Conservation (phyloP, 2,113 vertebrate species). For the Falco punctatus region DNA sequence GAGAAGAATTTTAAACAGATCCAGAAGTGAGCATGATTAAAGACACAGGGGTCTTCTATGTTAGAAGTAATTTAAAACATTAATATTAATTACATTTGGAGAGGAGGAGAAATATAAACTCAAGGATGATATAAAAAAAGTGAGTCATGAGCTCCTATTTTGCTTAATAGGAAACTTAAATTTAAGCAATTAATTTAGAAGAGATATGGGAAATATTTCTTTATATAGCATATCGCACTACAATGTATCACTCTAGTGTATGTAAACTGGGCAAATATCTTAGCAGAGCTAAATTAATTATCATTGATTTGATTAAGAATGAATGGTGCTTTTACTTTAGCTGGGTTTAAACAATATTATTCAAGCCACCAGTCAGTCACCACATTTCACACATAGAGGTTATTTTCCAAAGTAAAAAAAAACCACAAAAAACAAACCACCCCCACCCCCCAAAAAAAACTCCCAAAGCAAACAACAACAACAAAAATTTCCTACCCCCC, state of each 20-base stretch:
- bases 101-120: constrained; percentile 28
- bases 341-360: neutral
- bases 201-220: neutral
- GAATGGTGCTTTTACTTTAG: neutral
- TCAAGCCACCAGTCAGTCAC: neutral
- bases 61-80: constrained; percentile 36
- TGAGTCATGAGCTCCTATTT: neutral
- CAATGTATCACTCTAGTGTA: neutral
- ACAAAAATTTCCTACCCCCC: neutral
- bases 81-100: constrained; percentile 56
- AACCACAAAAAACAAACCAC: too few relatives aligned
- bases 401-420: neutral
- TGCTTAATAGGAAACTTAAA: constrained; percentile 7
- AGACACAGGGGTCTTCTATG: constrained; percentile 10
- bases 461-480: neutral
- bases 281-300: neutral
- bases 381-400: neutral
- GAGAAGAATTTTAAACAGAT: constrained; percentile 29
- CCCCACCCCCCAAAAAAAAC: neutral
- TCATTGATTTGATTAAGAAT: neutral
- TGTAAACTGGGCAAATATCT: neutral
- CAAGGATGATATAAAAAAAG: neutral
- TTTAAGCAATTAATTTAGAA: constrained; percentile 40
- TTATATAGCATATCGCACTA: neutral
- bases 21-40: constrained; percentile 45